Evolutionary conservation across 1,140 invertebrate species (phyloP).

Genomic region (Oryctes rhinoceros): DNA sequence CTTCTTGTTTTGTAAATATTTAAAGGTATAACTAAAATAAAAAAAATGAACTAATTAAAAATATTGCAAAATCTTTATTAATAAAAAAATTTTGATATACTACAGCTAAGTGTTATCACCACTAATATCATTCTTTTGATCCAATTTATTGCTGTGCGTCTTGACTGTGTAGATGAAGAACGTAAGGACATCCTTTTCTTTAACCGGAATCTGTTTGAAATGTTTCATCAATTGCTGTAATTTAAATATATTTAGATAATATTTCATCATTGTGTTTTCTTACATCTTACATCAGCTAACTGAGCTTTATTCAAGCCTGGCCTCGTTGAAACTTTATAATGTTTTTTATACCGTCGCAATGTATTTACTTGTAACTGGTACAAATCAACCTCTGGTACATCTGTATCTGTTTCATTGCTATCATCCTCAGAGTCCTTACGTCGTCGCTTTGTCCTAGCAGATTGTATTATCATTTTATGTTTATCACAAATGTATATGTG

Average conservation of each 20-base stretch:
- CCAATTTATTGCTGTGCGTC: slow-evolving; percentile 91
- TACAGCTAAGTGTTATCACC: slow-evolving; percentile 61
- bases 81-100: not conserved
- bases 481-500: slow-evolving; percentile 98
- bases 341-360: slow-evolving; percentile 88
- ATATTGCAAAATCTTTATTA: slow-evolving; percentile 6
- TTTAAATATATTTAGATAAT: not conserved
- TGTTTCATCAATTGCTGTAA: slow-evolving; percentile 91
- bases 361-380: slow-evolving; percentile 94
- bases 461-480: slow-evolving; percentile 95
- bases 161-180: slow-evolving; percentile 97
- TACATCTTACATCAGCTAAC: slow-evolving; percentile 90
- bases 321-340: slow-evolving; percentile 90
- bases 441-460: slow-evolving; percentile 83
- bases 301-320: slow-evolving; percentile 94
- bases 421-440: slow-evolving; percentile 94
- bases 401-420: slow-evolving; percentile 85
- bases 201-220: slow-evolving; percentile 92
- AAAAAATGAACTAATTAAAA: not conserved
- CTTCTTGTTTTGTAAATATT: not conserved
- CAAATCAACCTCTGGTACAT: slow-evolving; percentile 91
- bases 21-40: not conserved
- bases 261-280: not conserved
- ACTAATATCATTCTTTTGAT: slow-evolving; percentile 85
- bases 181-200: slow-evolving; percentile 94